Percentiles rank a stretch among this genome's conserved stretches.
These are phyloP conservation scores for Xerus inauris DNA, from an alignment of 2,113 vertebrate genomes.

Conservation along the genomic window DNA sequence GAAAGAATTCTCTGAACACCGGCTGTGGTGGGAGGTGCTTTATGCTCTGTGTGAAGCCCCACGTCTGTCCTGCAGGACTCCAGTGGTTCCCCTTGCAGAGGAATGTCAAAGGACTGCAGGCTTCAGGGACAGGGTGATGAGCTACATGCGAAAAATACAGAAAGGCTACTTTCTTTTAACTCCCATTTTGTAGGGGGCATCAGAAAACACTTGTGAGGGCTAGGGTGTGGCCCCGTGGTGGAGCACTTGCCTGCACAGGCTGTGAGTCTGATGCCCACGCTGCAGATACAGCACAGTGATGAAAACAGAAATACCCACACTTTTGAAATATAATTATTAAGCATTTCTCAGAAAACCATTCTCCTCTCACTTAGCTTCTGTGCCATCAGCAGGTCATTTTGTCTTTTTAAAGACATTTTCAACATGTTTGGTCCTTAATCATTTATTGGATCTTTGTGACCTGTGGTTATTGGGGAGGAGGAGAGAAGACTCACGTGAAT, in stretches of 20 bases:
- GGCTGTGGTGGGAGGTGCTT: not conserved
- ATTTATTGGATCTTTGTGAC: not conserved
- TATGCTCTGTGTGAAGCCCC: not conserved
- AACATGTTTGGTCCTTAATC: not conserved
- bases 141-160: not conserved
- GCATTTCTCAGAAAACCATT: not conserved
- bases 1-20: not conserved
- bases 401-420: not conserved
- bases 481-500: not conserved
- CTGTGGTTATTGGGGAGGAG: not conserved
- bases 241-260: not conserved
- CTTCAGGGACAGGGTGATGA: not conserved
- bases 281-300: too few relatives aligned
- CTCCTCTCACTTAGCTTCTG: not conserved
- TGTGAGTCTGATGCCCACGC: too few relatives aligned
- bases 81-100: not conserved
- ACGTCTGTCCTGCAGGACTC: not conserved
- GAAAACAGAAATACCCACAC: not conserved
- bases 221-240: too few relatives aligned
- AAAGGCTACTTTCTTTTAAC: not conserved
- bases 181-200: not conserved
- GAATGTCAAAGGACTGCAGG: not conserved
- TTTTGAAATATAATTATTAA: not conserved
- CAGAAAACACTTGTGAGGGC: not conserved
- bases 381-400: conserved; percentile 61